Conservation (phyloP, 2,113 vertebrate species). For the Paraplagusia blochii region DNA sequence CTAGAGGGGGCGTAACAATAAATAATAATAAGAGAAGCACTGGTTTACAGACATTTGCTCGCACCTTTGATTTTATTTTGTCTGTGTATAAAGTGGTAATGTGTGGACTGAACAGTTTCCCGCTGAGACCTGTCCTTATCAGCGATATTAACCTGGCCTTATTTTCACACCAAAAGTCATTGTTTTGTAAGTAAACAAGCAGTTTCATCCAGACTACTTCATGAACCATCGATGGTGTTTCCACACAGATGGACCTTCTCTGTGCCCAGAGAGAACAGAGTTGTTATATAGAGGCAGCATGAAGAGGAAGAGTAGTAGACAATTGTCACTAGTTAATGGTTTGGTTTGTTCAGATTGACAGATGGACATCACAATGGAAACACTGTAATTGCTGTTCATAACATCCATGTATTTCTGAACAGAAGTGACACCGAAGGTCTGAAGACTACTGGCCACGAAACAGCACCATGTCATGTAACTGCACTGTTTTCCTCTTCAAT, state of each 20-base stretch:
- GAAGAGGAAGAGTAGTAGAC: not conserved
- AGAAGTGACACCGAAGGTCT: constrained; percentile 25
- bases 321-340: constrained; percentile 13
- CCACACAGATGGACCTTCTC: not conserved
- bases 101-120: constrained; percentile 3
- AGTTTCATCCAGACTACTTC: constrained; percentile 22
- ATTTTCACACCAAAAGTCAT: constrained; percentile 31
- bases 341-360: not conserved
- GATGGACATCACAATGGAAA: constrained; percentile 3
- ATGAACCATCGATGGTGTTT: constrained; percentile 26
- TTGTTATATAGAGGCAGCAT: no score
- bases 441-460: constrained; percentile 35
- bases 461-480: constrained; percentile 48
- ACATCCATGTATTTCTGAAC: constrained; percentile 28
- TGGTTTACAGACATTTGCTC: constrained; percentile 9
- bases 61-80: constrained; percentile 23
- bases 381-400: constrained; percentile 16
- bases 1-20: no score
- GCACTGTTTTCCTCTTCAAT: constrained; percentile 50
- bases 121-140: constrained; percentile 20
- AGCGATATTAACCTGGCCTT: constrained; percentile 39
- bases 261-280: constrained; percentile 3
- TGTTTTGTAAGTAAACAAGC: constrained; percentile 25
- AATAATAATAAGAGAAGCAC: no score
- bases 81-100: not conserved